These are phyloP conservation scores for Lagopus leucura DNA, from an alignment of 2,113 vertebrate genomes.

Conservation along the genomic window DNA sequence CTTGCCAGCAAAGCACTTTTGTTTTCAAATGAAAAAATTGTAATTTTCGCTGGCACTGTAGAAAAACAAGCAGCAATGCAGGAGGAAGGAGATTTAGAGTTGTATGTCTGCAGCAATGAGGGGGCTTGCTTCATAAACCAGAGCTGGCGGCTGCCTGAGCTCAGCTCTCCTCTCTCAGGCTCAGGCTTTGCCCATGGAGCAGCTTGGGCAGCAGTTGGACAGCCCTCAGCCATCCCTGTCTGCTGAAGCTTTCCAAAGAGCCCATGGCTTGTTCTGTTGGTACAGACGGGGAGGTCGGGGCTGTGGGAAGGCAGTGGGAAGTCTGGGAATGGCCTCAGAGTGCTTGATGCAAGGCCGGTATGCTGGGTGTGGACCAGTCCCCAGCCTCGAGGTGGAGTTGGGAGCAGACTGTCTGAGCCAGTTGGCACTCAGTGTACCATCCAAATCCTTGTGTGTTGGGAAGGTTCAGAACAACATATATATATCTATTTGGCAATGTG, in stretches of 20 bases:
- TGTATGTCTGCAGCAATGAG: neutral
- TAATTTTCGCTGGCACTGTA: neutral
- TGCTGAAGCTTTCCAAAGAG: neutral
- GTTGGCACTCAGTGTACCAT: neutral
- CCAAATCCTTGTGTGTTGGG: neutral
- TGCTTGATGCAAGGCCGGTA: neutral
- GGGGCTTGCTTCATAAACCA: neutral
- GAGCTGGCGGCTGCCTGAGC: neutral
- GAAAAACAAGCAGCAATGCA: neutral
- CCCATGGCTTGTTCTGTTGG: neutral
- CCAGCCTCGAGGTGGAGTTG: neutral
- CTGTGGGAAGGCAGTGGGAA: neutral
- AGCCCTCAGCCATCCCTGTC: neutral
- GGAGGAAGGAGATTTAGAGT: neutral
- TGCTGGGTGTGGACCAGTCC: accelerated
- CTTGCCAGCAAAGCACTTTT: slow-evolving; percentile 50
- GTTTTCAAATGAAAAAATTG: slow-evolving; percentile 28
- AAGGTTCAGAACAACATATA: neutral
- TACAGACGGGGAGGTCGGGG: neutral
- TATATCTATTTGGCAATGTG: neutral
- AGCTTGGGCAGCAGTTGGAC: neutral
- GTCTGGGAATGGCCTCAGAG: neutral
- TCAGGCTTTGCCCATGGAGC: neutral
- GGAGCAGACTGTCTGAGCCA: neutral
- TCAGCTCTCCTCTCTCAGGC: neutral